Evolutionary conservation across 1,140 invertebrate species (phyloP).

Genomic region (Antheraea pernyi): DNA sequence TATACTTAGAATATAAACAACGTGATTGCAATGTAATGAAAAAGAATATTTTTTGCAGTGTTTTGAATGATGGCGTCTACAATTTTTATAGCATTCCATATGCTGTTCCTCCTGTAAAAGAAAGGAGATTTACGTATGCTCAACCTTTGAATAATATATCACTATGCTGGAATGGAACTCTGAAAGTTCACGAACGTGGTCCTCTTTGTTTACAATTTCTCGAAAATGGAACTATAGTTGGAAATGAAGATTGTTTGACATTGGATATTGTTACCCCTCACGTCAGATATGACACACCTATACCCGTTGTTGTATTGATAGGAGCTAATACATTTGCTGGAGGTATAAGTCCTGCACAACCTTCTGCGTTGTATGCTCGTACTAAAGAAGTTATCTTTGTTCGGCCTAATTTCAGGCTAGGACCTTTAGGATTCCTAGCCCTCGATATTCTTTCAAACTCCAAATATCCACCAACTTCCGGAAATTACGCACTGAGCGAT

Average conservation of each 20-base stretch:
- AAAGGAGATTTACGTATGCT: slow-evolving; percentile 86
- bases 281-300: slow-evolving; percentile 84
- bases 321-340: slow-evolving; percentile 88
- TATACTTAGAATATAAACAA: too few species aligned
- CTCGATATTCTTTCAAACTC: slow-evolving; percentile 84
- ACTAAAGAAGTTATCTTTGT: slow-evolving; percentile 91
- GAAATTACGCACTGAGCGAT: slow-evolving; percentile 93
- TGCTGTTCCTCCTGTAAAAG: slow-evolving; percentile 86
- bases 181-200: slow-evolving; percentile 83
- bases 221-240: slow-evolving; percentile 82
- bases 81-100: slow-evolving; percentile 93
- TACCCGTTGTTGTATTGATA: slow-evolving; percentile 91
- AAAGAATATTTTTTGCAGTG: slow-evolving; percentile 68
- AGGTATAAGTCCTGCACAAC: slow-evolving; percentile 84
- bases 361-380: slow-evolving; percentile 83
- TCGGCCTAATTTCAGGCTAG: slow-evolving; percentile 88
- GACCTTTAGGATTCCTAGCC: slow-evolving; percentile 89
- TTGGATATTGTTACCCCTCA: slow-evolving; percentile 88
- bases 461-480: slow-evolving; percentile 86
- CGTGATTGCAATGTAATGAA: not conserved
- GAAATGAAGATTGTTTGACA: slow-evolving; percentile 89
- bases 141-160: slow-evolving; percentile 83
- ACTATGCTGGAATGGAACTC: slow-evolving; percentile 90
- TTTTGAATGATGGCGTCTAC: slow-evolving; percentile 86
- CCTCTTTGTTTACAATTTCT: slow-evolving; percentile 84